Conservation (phyloP, 2,113 vertebrate genomes). For the Oplegnathus fasciatus region DNA sequence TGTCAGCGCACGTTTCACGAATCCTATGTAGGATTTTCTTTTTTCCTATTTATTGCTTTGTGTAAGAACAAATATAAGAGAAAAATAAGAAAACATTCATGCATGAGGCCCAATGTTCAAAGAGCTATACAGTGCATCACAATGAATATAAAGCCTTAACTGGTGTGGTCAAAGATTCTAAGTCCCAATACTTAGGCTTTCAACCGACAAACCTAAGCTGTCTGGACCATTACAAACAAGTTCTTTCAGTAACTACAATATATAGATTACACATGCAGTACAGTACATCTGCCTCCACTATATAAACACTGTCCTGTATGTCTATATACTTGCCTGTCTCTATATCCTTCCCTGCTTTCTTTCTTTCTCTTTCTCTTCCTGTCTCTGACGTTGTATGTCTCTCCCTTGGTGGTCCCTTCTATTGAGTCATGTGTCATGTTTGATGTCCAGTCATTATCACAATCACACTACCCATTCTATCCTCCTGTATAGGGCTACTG, state of each 20-base stretch:
- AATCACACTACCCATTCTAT: constrained; percentile 71
- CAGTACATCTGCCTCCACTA: background rate
- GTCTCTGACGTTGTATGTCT: constrained; percentile 20
- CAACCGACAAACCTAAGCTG: background rate
- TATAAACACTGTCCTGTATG: background rate
- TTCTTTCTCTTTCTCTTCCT: background rate
- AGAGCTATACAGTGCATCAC: background rate
- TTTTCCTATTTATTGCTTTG: no score
- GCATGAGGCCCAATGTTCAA: no score
- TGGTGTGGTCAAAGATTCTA: background rate
- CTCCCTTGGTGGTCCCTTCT: constrained; percentile 74
- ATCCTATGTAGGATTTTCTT: no score
- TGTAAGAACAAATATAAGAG: no score
- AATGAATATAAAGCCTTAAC: background rate
- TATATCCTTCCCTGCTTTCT: background rate
- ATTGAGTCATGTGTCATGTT: constrained; percentile 71
- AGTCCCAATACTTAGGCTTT: background rate
- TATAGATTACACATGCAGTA: background rate
- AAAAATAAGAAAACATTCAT: no score
- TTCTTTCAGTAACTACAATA: background rate
- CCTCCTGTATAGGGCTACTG: constrained; percentile 72
- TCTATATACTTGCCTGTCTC: background rate
- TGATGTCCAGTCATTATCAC: constrained; percentile 77
- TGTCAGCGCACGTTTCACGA: no score
- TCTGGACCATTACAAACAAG: constrained; percentile 1